These are phyloP conservation scores for Sorex fumeus DNA, from an alignment of 2,113 vertebrate genomes.

Conservation along the genomic window DNA sequence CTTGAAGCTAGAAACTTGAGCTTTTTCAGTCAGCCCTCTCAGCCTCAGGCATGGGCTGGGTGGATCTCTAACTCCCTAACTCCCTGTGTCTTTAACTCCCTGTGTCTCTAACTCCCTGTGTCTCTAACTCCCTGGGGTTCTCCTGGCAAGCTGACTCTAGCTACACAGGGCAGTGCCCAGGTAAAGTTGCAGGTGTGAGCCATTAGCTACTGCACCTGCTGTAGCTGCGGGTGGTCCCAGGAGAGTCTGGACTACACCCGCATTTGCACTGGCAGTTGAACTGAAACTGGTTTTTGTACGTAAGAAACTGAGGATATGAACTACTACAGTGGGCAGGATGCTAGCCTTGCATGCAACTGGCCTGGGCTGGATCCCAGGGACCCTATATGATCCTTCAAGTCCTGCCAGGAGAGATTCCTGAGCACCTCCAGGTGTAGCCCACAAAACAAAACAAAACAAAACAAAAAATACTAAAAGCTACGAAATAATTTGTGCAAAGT, in stretches of 20 bases:
- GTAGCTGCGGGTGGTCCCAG: neutral
- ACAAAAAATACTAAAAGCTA: neutral
- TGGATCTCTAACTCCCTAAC: neutral
- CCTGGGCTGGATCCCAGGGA: no score
- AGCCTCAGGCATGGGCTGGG: neutral
- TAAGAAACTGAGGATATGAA: no score
- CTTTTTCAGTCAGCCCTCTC: neutral
- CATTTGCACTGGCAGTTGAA: neutral
- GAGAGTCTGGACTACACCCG: neutral
- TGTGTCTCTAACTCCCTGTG: no score
- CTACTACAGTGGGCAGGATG: no score
- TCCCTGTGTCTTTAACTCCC: neutral
- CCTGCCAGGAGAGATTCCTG: no score
- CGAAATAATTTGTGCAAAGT: constrained; percentile 3
- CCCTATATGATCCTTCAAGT: no score
- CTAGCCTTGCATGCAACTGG: no score
- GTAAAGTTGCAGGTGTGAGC: neutral
- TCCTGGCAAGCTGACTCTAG: neutral
- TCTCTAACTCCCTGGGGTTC: neutral
- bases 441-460: no score
- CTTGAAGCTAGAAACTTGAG: neutral
- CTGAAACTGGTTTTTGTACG: neutral
- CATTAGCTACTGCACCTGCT: neutral
- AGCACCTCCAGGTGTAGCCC: no score
- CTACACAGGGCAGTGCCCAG: neutral